These are phyloP conservation scores for Sceloporus undulatus DNA, from an alignment of 2,113 vertebrate species.

Conservation along the genomic window DNA sequence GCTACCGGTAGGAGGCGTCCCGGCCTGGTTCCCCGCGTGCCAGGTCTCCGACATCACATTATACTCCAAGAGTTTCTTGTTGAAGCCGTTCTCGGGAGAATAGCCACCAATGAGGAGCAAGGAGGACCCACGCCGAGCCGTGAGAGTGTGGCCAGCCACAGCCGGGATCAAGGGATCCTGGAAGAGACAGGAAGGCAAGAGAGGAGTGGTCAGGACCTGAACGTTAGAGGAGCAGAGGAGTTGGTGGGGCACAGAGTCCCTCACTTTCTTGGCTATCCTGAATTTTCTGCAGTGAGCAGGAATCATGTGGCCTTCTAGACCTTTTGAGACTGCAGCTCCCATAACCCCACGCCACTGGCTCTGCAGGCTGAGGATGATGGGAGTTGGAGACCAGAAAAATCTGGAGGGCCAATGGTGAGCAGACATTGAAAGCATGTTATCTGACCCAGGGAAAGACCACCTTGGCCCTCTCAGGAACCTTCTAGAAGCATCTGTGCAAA, in stretches of 20 bases:
- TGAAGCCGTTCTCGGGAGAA: slow-evolving; percentile 91
- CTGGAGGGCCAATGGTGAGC: no score
- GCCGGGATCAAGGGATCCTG: slow-evolving; percentile 85
- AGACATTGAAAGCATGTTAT: no score
- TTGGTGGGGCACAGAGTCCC: no score
- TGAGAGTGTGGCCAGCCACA: slow-evolving; percentile 89
- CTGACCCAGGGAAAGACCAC: no score
- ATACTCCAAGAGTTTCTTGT: slow-evolving; percentile 89
- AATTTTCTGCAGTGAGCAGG: background rate
- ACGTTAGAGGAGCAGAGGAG: background rate
- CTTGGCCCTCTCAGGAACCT: no score
- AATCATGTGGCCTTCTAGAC: no score
- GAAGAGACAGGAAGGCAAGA: background rate
- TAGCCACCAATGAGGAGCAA: slow-evolving; percentile 91
- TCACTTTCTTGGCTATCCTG: background rate
- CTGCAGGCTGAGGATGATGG: no score
- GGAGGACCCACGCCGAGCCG: slow-evolving; percentile 81
- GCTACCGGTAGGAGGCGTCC: slow-evolving; percentile 90
- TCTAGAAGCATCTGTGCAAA: background rate
- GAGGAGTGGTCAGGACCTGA: background rate
- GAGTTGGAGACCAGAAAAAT: no score
- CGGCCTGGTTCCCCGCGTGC: slow-evolving; percentile 83
- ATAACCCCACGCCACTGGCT: no score
- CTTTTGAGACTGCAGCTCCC: no score
- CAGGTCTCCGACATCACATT: slow-evolving; percentile 84